These are phyloP conservation scores for Formica exsecta DNA, from an alignment of 1,140 invertebrate genomes.

Conservation along the genomic window DNA sequence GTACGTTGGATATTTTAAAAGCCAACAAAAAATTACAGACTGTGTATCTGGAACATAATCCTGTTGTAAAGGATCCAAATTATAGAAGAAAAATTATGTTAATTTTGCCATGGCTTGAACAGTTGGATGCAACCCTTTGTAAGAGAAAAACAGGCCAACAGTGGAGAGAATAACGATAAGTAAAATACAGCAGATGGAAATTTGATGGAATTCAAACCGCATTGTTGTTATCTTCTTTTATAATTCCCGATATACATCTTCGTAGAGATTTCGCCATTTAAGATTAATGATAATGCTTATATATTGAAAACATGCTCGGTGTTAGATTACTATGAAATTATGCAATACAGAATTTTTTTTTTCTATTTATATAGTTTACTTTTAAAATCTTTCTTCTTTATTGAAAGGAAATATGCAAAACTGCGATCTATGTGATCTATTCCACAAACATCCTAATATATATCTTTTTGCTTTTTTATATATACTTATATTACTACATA, in stretches of 20 bases:
- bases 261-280: background rate
- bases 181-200: background rate
- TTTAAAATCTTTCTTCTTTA: conserved; percentile 6
- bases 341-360: background rate
- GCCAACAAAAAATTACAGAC: conserved; percentile 93
- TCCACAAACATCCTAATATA: background rate
- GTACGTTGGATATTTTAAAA: conserved; percentile 92
- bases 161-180: conserved; percentile 18
- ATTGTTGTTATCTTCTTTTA: conserved; percentile 21
- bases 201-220: background rate
- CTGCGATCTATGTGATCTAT: background rate
- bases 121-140: conserved; percentile 98
- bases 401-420: background rate
- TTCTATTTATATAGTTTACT: background rate
- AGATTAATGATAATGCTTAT: conserved; percentile 2
- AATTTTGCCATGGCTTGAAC: conserved; percentile 93
- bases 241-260: background rate
- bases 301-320: background rate
- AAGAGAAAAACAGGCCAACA: conserved; percentile 83
- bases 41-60: conserved; percentile 98
- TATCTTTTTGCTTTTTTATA: background rate
- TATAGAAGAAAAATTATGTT: conserved; percentile 97
- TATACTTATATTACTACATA: conserved; percentile 5
- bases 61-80: conserved; percentile 93
- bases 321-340: background rate